Evolutionary conservation across 2,797 vertebrate genomes (phyloP).

Genomic region (Crocodylus rhombifer): DNA sequence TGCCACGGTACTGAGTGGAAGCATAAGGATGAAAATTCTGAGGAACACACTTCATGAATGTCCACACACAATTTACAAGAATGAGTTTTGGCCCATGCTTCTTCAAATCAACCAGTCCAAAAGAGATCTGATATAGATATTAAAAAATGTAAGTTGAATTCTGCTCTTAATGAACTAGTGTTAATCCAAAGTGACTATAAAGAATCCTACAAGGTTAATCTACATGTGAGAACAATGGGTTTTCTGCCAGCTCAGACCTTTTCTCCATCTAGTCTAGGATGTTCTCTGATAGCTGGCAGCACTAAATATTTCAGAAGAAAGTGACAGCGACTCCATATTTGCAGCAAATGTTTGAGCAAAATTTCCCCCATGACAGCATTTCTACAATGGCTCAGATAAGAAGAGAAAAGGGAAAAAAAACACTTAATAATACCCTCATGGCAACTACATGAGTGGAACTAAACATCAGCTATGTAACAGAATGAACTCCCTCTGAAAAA

Average conservation of each 20-base stretch:
- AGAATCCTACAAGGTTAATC: neutral
- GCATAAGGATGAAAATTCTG: neutral
- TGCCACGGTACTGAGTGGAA: no score
- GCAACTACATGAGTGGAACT: no score
- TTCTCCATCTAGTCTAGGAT: neutral
- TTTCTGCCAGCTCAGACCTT: accelerated
- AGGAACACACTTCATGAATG: neutral
- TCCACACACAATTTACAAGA: neutral
- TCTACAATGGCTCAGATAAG: neutral
- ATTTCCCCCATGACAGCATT: neutral
- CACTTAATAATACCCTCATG: neutral
- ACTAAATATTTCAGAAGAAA: neutral
- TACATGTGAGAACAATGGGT: neutral
- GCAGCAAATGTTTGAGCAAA: neutral
- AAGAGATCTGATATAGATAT: neutral
- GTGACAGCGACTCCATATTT: neutral
- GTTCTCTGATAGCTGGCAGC: neutral
- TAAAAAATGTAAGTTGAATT: neutral
- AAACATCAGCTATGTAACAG: no score
- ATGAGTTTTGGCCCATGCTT: neutral
- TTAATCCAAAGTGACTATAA: neutral
- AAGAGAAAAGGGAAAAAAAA: accelerated
- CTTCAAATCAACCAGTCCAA: neutral
- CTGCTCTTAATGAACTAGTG: neutral
- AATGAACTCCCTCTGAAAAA: no score